Base-by-base conservation (phyloP, 30 jellyfish, hydroid and myxozoan genomes). In the Clytia hemisphaerica region DNA sequence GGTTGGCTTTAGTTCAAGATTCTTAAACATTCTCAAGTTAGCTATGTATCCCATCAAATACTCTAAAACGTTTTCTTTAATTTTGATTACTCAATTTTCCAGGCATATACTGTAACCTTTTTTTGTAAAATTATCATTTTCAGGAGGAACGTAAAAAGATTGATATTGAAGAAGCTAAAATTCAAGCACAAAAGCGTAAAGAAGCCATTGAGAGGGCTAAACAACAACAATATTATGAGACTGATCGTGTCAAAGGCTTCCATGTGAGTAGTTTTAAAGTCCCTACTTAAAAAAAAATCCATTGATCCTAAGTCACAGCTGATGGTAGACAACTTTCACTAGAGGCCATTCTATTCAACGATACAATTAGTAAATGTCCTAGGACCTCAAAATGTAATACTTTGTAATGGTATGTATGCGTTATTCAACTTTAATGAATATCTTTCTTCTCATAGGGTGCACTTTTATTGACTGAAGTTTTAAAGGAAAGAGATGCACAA, bases 401-500 rank as follows among this genome's bases (percentile, higher is more conserved):
- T 0, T 2, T 28, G 28, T 47, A 24, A 0, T 19, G 16, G 25
- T 25, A 5, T 5, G 16, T n/a, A n/a, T 28, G 9, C 5, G 31
- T 6, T 33, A 5, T 63, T 9, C 21, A 51, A 15, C 12, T 15
- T 51, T 7, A 7, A 37, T 64, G 4, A 18, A 4, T 64, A 24
- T 14, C 60, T 55, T 24, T 40, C 35, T 35, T 30, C 32, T 33
- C 10, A 6, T 42, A 88, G 97, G 95, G 98, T 3, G 98, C 98
- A 3, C 55, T 89, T 31, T 27, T 80, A 51, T 71, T 89, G 28
- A 80, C 95, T 48, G 98, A 89, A 61, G 98, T 89, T 22, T 47
- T 89, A 58, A 89, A 89, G 46, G 98, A 89, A 59, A 67, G 98
- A 57, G 98, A 89, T 76, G 98, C 98, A 51, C 98, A 89, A 61